Evolutionary conservation across 2,888 invertebrate genomes (phyloP), one percentile per base, ranked within the genome.

Genomic region (Spialia ferax): DNA sequence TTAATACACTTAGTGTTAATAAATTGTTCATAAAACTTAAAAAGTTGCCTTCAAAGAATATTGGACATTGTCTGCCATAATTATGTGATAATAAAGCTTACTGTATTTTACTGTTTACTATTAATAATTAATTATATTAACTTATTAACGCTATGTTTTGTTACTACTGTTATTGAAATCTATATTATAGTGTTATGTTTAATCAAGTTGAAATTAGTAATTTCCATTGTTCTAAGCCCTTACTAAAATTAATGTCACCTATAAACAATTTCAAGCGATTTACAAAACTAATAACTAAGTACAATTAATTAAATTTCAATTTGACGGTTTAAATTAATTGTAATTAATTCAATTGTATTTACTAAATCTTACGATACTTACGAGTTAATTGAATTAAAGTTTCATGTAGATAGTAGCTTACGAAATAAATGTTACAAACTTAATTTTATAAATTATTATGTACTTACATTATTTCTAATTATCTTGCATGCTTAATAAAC

Each of bases 61-160:
- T 48, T 57, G 45, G 57, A 74, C 62, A 69, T 72, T 71, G 74
- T 80, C 79, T 80, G 83, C 83, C 83, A 83, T 83, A 73, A 71
- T 80, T 79, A 78, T 84, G 85, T 85, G 85, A 85, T 84, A 85
- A 75, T 84, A 79, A 74, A 71, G 79, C 79, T 77, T 78, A 78
- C 69, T 67, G 54, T 61, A 67, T 61, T 61, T 45, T 61, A 61
- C 59, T 60, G 65, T 66, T 66, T 66, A 66, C 59, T 66, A 60
- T 52, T 38, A 57, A 50, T 65, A 65, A 56, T 29, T 52, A 66
- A 50, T 60, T 50, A 60, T 54, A 66, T 42, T 60, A 59, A 65
- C 13, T 23, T 38, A 29, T 59, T 20, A 7, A 32, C 23, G 52
- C 59, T 54, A 66, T 52, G 52, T 60, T 66, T 38, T 59, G 59